Conservation (phyloP, 2,113 vertebrate genomes). For the Crotalus tigris region DNA sequence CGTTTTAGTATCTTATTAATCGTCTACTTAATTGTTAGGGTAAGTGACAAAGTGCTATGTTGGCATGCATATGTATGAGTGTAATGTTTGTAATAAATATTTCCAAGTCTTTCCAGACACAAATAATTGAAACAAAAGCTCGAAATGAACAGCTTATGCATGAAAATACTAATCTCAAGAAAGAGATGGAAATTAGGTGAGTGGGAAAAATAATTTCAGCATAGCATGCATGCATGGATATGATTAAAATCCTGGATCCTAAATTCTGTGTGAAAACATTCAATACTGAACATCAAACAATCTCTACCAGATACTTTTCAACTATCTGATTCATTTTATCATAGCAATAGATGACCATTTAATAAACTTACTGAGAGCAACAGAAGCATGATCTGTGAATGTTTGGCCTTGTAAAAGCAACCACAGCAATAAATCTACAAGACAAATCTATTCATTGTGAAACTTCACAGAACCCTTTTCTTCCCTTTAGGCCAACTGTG, state of each 20-base stretch:
- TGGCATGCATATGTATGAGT: neutral
- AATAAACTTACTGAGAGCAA: neutral
- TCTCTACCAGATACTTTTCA: neutral
- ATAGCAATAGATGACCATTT: neutral
- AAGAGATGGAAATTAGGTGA: conserved; percentile 80
- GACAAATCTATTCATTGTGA: neutral
- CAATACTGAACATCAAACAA: neutral
- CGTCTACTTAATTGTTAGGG: neutral
- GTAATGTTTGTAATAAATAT: neutral
- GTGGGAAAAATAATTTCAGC: conserved; percentile 28
- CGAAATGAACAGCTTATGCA: conserved; percentile 72
- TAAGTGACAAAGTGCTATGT: neutral
- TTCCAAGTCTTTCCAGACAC: conserved; percentile 79
- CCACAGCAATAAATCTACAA: neutral
- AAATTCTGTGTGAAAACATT: neutral
- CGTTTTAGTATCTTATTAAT: neutral
- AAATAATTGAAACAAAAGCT: conserved; percentile 71
- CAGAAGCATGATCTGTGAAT: neutral
- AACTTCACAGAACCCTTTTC: neutral
- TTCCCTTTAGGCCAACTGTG: conserved; percentile 69
- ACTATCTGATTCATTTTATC: neutral
- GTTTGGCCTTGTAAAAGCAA: neutral
- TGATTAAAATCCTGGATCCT: neutral
- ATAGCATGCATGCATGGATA: neutral
- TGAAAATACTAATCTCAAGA: conserved; percentile 74